phyloP scores from a whole-genome alignment of 2,113 vertebrate species.

The Rhipidura dahli region DNA sequence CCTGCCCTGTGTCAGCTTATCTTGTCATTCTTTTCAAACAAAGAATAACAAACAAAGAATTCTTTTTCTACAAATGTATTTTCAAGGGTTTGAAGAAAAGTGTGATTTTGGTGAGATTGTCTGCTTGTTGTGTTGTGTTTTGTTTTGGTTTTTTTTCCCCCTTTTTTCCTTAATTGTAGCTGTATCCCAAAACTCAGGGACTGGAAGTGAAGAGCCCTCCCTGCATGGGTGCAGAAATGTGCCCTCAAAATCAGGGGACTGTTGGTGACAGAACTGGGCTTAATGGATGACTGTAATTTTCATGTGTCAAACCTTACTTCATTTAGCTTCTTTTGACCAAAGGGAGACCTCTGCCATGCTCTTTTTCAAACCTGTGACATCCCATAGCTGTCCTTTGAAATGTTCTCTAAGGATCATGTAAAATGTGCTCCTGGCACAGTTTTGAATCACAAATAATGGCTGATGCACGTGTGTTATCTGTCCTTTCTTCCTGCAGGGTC shows the following conservation, averaged over 20 bases:
- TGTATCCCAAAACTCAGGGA: background rate
- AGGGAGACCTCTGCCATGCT: background rate
- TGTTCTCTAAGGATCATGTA: background rate
- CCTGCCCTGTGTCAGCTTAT: background rate
- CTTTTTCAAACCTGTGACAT: background rate
- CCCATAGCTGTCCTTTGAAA: background rate
- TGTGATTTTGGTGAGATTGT: background rate
- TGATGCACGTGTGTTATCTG: background rate
- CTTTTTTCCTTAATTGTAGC: background rate
- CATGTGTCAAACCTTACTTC: background rate
- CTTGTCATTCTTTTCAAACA: background rate
- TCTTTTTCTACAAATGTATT: background rate
- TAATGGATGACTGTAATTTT: background rate
- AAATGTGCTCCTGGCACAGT: background rate
- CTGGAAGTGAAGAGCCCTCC: background rate
- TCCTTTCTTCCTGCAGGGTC: background rate
- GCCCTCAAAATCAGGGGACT: background rate
- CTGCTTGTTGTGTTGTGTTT: too few species aligned
- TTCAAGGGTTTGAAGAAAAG: background rate
- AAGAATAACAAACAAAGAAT: too few species aligned
- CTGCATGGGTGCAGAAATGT: background rate
- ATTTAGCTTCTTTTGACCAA: background rate
- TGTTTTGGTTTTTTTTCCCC: accelerated
- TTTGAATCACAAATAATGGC: background rate
- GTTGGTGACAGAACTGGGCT: background rate